These are phyloP conservation scores for Yponomeuta plumbellus DNA, from an alignment of 2,888 invertebrate genomes.

Conservation along the genomic window DNA sequence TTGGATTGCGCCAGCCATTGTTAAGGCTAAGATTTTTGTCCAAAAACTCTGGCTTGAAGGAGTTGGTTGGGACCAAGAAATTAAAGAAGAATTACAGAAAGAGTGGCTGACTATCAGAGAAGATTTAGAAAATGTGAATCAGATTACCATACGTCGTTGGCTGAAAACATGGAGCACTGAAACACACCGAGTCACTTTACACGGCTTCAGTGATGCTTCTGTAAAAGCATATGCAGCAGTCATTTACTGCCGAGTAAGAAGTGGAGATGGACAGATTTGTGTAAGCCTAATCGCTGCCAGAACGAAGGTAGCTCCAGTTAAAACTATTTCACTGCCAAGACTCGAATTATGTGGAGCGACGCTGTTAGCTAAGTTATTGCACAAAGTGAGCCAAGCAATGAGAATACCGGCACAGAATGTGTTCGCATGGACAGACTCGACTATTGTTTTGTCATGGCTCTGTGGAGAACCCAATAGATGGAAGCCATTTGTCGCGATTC, in stretches of 20 bases:
- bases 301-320: slow-evolving; percentile 20
- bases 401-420: slow-evolving; percentile 17
- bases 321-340: slow-evolving; percentile 17
- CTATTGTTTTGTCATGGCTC: slow-evolving; percentile 14
- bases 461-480: background rate
- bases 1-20: slow-evolving; percentile 21
- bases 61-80: slow-evolving; percentile 2
- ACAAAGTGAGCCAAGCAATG: slow-evolving; percentile 9
- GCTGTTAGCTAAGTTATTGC: background rate
- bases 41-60: slow-evolving; percentile 18
- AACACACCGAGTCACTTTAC: slow-evolving; percentile 10
- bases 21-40: slow-evolving; percentile 24
- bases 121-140: background rate
- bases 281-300: slow-evolving; percentile 16
- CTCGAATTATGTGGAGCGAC: slow-evolving; percentile 16
- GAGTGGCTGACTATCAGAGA: slow-evolving; percentile 19
- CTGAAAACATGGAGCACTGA: slow-evolving; percentile 9
- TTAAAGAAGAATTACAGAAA: background rate
- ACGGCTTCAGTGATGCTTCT: slow-evolving; percentile 23
- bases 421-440: slow-evolving; percentile 22
- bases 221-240: slow-evolving; percentile 16
- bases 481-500: background rate
- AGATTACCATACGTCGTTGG: slow-evolving; percentile 1
- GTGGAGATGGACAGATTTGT: background rate
- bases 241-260: slow-evolving; percentile 14